phyloP scores from a whole-genome alignment of 2,113 vertebrate species.

The Fregata magnificens region DNA sequence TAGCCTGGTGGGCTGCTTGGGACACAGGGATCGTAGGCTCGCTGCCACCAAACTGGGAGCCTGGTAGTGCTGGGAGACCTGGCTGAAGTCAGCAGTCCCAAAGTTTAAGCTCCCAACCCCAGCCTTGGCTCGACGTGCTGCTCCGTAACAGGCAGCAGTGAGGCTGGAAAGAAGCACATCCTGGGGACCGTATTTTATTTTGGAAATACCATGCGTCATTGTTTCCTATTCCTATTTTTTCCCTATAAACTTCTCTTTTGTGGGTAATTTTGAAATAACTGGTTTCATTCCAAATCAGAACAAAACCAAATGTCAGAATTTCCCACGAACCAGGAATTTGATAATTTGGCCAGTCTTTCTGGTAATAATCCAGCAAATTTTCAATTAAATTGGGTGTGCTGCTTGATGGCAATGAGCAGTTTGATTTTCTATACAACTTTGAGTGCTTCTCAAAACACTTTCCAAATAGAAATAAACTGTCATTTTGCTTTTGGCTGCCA shows the following conservation, averaged over 20 bases:
- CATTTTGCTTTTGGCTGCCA: not conserved
- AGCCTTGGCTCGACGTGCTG: not conserved
- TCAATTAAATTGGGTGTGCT: not conserved
- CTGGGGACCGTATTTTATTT: not conserved
- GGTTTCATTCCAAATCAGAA: constrained; percentile 2
- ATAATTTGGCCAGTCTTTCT: constrained; percentile 25
- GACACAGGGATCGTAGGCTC: not conserved
- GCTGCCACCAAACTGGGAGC: not conserved
- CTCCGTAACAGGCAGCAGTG: not conserved
- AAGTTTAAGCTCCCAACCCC: not conserved
- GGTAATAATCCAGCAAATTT: not conserved
- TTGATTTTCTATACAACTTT: not conserved
- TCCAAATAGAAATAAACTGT: not conserved
- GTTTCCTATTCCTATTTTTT: constrained; percentile 54
- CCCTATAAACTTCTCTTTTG: constrained; percentile 32
- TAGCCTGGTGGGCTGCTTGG: constrained; percentile 10
- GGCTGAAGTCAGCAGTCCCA: not conserved
- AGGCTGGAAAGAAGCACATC: not conserved
- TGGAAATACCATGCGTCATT: constrained; percentile 49
- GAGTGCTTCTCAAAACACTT: not conserved
- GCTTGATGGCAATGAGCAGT: not conserved
- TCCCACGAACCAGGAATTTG: constrained; percentile 44
- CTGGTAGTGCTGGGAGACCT: not conserved
- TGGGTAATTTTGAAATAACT: constrained; percentile 36
- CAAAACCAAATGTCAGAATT: constrained; percentile 52